Evolutionary conservation across 2,113 vertebrate species (phyloP).

Genomic region (Mesembrinibis cayennensis): DNA sequence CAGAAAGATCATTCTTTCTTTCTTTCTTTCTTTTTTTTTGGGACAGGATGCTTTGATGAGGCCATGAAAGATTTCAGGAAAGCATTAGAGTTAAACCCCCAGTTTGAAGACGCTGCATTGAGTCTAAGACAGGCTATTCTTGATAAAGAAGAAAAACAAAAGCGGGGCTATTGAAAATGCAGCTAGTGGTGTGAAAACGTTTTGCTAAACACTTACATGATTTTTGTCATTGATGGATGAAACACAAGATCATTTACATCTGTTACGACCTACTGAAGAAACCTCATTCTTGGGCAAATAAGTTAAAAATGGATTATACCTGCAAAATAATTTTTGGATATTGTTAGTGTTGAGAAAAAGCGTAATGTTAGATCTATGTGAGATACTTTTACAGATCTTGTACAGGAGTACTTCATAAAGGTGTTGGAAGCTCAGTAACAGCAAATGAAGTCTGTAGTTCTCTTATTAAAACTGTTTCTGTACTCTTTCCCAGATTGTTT

Average conservation of each 20-base stretch:
- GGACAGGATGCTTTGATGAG: conserved; percentile 87
- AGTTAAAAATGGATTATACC: neutral
- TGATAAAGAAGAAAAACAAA: conserved; percentile 86
- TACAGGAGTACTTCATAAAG: neutral
- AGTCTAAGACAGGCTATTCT: conserved; percentile 87
- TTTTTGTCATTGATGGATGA: neutral
- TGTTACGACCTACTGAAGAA: neutral
- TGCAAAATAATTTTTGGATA: neutral
- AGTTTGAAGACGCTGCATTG: conserved; percentile 89
- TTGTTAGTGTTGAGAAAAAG: neutral
- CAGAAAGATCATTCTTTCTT: neutral
- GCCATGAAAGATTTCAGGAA: conserved; percentile 89
- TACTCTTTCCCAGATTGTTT: neutral
- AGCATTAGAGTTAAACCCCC: conserved; percentile 84
- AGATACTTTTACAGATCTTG: neutral
- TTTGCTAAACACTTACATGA: rapidly evolving
- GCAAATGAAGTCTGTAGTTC: neutral
- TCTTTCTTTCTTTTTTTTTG: neutral
- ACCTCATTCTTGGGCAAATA: neutral
- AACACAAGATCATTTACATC: neutral
- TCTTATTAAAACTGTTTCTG: neutral
- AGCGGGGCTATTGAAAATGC: conserved; percentile 73
- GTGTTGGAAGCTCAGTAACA: neutral
- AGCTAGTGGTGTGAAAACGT: neutral
- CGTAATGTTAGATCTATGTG: neutral